Evolutionary conservation across 2,797 vertebrate species (phyloP), one percentile per base, ranked within the genome.

Genomic region (Protosalanx chinensis): DNA sequence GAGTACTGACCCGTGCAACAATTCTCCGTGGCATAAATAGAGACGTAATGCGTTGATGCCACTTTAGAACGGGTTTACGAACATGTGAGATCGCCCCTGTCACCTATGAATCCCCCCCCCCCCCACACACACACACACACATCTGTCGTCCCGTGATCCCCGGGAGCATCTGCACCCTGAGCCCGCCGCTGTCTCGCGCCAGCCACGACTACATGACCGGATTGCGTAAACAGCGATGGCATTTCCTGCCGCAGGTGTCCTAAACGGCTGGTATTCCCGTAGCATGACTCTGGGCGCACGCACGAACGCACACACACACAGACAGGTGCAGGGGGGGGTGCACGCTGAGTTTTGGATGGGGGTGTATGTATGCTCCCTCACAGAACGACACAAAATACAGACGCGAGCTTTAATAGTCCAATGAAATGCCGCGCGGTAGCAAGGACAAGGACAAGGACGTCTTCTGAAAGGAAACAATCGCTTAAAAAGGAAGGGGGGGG

Each of bases 11-110:
- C 41, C 41, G 12, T 46, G 41, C 41, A 10, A 12, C 41, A 46
- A 46, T 46, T 72, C 23, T 68, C 58, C 60, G 33, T 51, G 13
- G 23, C 29, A 72, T 27, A 72, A n/a, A 6, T 70, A 68, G 58
- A 64, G 66, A 76, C 27, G 6, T 29, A 29, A 51, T 23, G 5
- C 23, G 18, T 49, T 27, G 13, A 49, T 16, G 46, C 13, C 15
- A 41, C 46, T 12, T 66, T 30, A 49, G 5, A 49, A 27, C 64
- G 46, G 41, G 6, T 46, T 46, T 18, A 51, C 29, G 13, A 66
- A 65, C 8, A 41, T 1, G 12, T 65, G 1, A 8, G 7, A 59
- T 59, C 57, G 57, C 20, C 8, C 5, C 23, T 59, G 20, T 29
- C 16, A 29, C 20, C 13, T 15, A 32, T 29, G 1, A 41, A 20